A percentile compares a stretch with the other conserved stretches of the same genome.
Conservation (phyloP, 2,113 vertebrate genomes). For the Axis porcinus region DNA sequence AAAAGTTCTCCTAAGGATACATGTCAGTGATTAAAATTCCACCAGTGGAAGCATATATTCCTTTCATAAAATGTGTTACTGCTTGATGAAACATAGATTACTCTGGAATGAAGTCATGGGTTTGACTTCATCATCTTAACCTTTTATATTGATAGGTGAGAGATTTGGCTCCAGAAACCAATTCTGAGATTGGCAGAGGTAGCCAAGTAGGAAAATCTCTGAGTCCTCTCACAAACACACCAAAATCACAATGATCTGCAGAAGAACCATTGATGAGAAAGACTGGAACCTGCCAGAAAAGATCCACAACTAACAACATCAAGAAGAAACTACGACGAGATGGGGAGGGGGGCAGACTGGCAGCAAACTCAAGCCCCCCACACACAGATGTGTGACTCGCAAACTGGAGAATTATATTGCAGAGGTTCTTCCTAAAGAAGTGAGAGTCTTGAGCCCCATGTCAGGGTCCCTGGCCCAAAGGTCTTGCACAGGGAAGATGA, state of each 20-base stretch:
- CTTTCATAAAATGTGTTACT: neutral
- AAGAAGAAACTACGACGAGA: neutral
- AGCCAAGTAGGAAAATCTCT: neutral
- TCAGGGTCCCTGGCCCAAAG: neutral
- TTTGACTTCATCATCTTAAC: neutral
- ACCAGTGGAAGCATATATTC: neutral
- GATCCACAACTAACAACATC: neutral
- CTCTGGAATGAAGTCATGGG: neutral
- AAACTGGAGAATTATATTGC: neutral
- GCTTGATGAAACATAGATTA: neutral
- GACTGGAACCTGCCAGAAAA: neutral
- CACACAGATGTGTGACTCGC: too few species aligned
- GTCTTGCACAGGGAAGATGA: neutral
- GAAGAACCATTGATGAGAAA: neutral
- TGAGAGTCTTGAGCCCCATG: neutral
- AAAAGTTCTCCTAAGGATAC: neutral
- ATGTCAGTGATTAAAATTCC: neutral
- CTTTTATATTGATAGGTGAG: neutral
- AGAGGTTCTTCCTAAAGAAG: neutral
- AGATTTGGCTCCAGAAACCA: neutral
- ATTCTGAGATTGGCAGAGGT: neutral
- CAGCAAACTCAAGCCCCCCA: neutral
- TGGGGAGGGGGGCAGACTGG: neutral
- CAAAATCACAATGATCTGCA: neutral
- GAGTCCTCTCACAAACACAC: neutral